Evolutionary conservation across 2,888 invertebrate genomes (phyloP).

Genomic region (Plagodis pulveraria): DNA sequence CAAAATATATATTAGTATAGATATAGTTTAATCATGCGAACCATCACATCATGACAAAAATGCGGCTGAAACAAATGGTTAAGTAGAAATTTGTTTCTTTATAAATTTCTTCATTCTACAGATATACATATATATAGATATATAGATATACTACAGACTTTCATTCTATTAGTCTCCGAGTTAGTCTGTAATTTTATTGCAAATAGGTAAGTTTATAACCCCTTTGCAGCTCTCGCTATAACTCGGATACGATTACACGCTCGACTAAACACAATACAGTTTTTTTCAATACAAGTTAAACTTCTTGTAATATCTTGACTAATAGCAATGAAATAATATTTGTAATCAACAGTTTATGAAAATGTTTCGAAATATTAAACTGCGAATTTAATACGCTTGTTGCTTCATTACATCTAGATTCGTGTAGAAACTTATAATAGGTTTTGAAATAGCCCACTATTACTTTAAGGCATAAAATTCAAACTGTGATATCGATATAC

Average conservation of each 20-base stretch:
- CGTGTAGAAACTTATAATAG: conserved; percentile 7
- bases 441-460: conserved; percentile 5
- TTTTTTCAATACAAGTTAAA: conserved; percentile 2
- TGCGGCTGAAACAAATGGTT: too few species aligned
- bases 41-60: too few species aligned
- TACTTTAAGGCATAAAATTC: conserved; percentile 1
- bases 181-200: too few species aligned
- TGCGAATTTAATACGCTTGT: conserved; percentile 6
- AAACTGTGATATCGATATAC: background rate
- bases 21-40: too few species aligned
- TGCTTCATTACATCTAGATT: conserved; percentile 13
- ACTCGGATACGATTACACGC: conserved; percentile 4
- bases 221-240: background rate
- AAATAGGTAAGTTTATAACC: too few species aligned
- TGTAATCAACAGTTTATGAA: conserved; percentile 9
- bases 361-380: conserved; percentile 11
- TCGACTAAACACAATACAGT: conserved; percentile 2
- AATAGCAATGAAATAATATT: conserved; percentile 7
- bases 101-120: too few species aligned
- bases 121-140: too few species aligned
- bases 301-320: conserved; percentile 5
- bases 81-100: too few species aligned
- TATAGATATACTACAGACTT: too few species aligned
- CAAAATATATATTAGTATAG: too few species aligned
- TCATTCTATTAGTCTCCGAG: too few species aligned